Percentiles rank a stretch among this genome's conserved stretches.
These are phyloP conservation scores for Temnothorax curvispinosus DNA, from an alignment of 1,140 invertebrate species.

Conservation along the genomic window DNA sequence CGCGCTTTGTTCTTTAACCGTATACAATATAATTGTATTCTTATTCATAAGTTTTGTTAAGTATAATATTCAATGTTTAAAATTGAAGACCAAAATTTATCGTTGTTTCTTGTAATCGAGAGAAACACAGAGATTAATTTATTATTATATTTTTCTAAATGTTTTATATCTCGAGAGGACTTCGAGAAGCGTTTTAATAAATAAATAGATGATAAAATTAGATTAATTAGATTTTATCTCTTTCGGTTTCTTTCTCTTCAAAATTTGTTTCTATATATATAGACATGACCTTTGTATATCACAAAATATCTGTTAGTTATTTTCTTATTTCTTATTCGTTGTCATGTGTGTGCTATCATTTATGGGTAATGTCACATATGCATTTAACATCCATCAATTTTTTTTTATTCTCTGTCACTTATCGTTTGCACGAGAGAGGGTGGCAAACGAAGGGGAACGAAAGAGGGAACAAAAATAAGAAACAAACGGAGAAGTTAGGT, in stretches of 20 bases:
- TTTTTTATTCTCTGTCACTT: neutral
- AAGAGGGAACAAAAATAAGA: neutral
- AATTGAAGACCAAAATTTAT: neutral
- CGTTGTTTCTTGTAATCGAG: neutral
- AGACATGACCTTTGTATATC: neutral
- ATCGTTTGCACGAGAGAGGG: conserved; percentile 22
- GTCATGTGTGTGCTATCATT: neutral
- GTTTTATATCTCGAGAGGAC: too few relatives aligned
- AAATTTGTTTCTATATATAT: too few relatives aligned
- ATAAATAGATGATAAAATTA: neutral
- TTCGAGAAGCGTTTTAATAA: neutral
- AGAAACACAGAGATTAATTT: too few relatives aligned
- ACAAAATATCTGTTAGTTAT: neutral
- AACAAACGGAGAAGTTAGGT: conserved; percentile 43
- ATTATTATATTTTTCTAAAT: too few relatives aligned
- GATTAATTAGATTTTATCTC: neutral
- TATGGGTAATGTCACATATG: neutral
- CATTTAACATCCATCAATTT: neutral
- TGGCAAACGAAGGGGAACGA: neutral
- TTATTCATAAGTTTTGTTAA: neutral
- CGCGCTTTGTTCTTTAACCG: too few relatives aligned
- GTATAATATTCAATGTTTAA: neutral
- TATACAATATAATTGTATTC: too few relatives aligned
- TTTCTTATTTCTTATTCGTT: conserved; percentile 5
- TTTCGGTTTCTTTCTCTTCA: neutral